Conservation (phyloP, 1,140 invertebrate genomes). For the Orchesella cincta region DNA sequence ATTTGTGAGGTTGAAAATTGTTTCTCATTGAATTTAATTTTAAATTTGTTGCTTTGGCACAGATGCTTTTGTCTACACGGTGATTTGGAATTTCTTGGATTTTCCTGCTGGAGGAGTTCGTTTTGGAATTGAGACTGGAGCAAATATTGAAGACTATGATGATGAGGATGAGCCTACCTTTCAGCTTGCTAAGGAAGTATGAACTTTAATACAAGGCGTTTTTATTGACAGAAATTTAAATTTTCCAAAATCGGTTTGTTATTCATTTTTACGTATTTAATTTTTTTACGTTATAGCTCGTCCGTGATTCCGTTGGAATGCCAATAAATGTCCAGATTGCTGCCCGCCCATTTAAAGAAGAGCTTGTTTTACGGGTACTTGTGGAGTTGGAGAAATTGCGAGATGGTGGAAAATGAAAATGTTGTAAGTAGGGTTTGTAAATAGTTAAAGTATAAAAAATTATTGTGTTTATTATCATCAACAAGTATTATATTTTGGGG, state of each 20-base stretch:
- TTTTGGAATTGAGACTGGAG: slow-evolving; percentile 53
- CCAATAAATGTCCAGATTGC: background rate
- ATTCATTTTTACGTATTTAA: background rate
- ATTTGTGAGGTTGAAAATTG: background rate
- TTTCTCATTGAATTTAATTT: background rate
- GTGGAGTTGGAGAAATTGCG: background rate
- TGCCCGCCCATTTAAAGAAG: background rate
- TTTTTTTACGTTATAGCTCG: background rate
- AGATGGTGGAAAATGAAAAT: too few species aligned
- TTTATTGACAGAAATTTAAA: background rate
- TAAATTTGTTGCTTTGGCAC: background rate
- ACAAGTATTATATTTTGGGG: too few species aligned
- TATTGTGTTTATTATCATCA: too few species aligned
- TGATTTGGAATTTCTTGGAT: slow-evolving; percentile 53
- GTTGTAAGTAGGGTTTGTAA: too few species aligned
- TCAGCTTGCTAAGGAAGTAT: slow-evolving; percentile 1
- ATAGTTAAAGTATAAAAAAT: too few species aligned
- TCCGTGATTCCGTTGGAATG: background rate
- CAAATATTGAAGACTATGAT: slow-evolving; percentile 52
- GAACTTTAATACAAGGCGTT: background rate
- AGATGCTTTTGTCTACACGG: slow-evolving; percentile 45
- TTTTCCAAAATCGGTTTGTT: background rate
- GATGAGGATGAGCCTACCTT: slow-evolving; percentile 30
- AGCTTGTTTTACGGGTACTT: background rate
- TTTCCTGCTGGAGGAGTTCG: slow-evolving; percentile 54